Conservation (phyloP, 2,888 invertebrate genomes). For the Spodoptera exigua region DNA sequence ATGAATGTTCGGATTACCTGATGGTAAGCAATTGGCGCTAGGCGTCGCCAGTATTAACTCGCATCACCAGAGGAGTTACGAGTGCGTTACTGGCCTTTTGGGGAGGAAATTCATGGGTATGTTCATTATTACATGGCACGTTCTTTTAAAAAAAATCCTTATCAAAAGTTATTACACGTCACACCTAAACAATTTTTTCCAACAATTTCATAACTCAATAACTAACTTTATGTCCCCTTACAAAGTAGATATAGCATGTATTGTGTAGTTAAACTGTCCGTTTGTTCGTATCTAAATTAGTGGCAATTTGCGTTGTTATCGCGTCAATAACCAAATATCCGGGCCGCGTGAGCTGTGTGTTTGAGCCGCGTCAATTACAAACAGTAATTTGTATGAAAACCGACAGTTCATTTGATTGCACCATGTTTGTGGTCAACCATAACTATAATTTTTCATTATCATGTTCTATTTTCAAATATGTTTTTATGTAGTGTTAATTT, state of each 20-base stretch:
- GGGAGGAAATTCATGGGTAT: too few relatives aligned
- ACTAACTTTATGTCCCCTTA: too few relatives aligned
- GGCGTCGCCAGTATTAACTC: too few relatives aligned
- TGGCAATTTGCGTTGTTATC: constrained; percentile 23
- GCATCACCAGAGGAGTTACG: too few relatives aligned
- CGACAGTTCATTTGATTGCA: constrained; percentile 27
- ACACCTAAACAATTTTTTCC: too few relatives aligned
- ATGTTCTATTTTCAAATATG: background rate
- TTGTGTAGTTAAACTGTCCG: constrained; percentile 9
- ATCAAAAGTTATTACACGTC: too few relatives aligned
- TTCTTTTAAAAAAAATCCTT: too few relatives aligned
- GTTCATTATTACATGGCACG: too few relatives aligned
- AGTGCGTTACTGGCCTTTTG: too few relatives aligned
- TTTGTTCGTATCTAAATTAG: constrained; percentile 26
- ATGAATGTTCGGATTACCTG: too few relatives aligned
- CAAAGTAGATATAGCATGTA: background rate
- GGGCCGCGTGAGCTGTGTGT: constrained; percentile 19
- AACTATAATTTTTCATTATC: background rate
- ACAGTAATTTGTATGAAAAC: constrained; percentile 19
- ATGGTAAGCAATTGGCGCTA: too few relatives aligned
- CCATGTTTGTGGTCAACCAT: background rate
- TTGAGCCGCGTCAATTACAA: constrained; percentile 22
- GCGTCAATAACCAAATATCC: constrained; percentile 17
- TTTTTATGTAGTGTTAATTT: background rate
- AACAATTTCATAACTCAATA: too few relatives aligned